Conservation (phyloP, 2,888 invertebrate species). For the Craniophora ligustri region DNA sequence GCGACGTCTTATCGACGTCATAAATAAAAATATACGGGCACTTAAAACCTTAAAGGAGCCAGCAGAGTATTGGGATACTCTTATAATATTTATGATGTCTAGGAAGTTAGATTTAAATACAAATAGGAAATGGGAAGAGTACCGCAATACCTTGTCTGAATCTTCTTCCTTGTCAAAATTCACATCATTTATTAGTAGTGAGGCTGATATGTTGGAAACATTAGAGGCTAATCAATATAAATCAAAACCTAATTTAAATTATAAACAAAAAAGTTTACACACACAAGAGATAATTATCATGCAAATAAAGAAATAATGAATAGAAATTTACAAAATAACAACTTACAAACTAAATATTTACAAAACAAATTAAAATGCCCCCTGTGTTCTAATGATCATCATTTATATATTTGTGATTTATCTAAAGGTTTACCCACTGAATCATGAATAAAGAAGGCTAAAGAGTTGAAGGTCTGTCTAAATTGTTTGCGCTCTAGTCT, state of each 20-base stretch:
- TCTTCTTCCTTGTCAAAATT: too few species aligned
- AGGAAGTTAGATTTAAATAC: too few species aligned
- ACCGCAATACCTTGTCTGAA: too few species aligned
- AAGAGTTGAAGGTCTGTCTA: not conserved
- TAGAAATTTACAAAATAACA: constrained; percentile 1
- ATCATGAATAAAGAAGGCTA: not conserved
- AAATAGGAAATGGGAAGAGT: too few species aligned
- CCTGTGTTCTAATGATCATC: not conserved
- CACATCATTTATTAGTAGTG: too few species aligned
- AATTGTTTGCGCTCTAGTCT: constrained; percentile 1
- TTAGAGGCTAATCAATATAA: too few species aligned
- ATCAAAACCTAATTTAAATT: too few species aligned
- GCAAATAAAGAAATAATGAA: not conserved
- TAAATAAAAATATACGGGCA: constrained; percentile 2
- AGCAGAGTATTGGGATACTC: constrained; percentile 1
- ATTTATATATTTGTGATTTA: constrained; percentile 1
- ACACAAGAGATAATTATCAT: not conserved
- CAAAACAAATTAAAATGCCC: constrained; percentile 1
- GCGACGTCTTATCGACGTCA: constrained; percentile 4
- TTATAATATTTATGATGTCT: not conserved
- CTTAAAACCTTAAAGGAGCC: constrained; percentile 3
- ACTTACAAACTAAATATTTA: not conserved
- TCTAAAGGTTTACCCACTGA: not conserved
- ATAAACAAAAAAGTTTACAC: not conserved
- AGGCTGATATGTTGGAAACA: too few species aligned